Percentiles rank a stretch among this genome's conserved stretches.
Conservation (phyloP, 2,888 invertebrate species). For the Cerastis rubricosa region DNA sequence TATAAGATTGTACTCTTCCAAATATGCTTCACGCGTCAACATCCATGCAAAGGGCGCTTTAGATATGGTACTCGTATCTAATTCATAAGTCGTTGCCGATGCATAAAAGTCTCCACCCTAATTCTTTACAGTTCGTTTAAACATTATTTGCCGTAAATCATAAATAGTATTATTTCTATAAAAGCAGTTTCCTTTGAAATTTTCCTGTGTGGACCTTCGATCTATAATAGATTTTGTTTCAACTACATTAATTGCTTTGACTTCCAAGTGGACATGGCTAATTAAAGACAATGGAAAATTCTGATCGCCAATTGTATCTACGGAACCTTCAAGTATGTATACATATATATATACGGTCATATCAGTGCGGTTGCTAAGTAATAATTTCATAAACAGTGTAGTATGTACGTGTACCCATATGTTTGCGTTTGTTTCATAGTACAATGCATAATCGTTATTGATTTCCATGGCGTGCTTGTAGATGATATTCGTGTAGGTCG, state of each 20-base stretch:
- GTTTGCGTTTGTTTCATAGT: slow-evolving; percentile 66
- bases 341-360: slow-evolving; percentile 56
- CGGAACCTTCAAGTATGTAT: slow-evolving; percentile 52
- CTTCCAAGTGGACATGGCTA: neutral
- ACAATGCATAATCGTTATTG: slow-evolving; percentile 70
- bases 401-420: slow-evolving; percentile 61
- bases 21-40: neutral
- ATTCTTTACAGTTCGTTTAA: neutral
- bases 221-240: too few relatives aligned
- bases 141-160: too few relatives aligned
- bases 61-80: neutral
- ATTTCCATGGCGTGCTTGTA: slow-evolving; percentile 75
- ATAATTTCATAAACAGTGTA: slow-evolving; percentile 63
- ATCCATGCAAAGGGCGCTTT: neutral
- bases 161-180: neutral
- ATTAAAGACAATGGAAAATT: slow-evolving; percentile 15
- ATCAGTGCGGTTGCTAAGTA: slow-evolving; percentile 66
- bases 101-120: too few relatives aligned
- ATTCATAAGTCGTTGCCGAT: neutral
- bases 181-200: neutral
- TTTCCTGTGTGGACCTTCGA: neutral
- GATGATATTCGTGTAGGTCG: slow-evolving; percentile 72
- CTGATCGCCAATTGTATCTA: slow-evolving; percentile 44
- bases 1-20: neutral
- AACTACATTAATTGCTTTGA: slow-evolving; percentile 14